phyloP scores from a whole-genome alignment of 2,113 vertebrate genomes.

The Vanacampus margaritifer region DNA sequence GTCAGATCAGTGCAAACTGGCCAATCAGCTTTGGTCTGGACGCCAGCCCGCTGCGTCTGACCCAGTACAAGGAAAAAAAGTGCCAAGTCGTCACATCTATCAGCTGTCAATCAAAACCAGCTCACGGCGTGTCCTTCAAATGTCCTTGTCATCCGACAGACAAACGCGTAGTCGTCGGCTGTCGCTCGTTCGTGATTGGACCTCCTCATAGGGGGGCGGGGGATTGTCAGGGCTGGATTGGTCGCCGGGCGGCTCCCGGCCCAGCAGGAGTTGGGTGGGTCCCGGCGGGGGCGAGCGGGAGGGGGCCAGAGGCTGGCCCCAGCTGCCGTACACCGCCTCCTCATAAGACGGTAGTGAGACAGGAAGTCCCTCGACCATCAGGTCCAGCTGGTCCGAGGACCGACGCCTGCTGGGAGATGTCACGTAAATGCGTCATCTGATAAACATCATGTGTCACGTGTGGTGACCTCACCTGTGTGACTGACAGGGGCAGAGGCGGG shows the following conservation, averaged over 20 bases:
- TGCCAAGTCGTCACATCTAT: slow-evolving; percentile 22
- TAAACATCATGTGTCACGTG: neutral
- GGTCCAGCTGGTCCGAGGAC: slow-evolving; percentile 74
- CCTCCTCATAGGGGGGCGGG: slow-evolving; percentile 69
- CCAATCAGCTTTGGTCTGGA: slow-evolving; percentile 1
- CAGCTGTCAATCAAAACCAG: slow-evolving; percentile 12
- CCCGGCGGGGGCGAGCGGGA: slow-evolving; percentile 23
- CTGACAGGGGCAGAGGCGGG: slow-evolving; percentile 65
- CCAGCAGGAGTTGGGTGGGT: slow-evolving; percentile 69
- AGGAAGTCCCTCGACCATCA: slow-evolving; percentile 64
- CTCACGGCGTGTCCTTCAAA: slow-evolving; percentile 32
- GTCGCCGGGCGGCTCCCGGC: slow-evolving; percentile 44
- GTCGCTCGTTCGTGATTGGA: slow-evolving; percentile 27
- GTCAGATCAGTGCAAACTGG: slow-evolving; percentile 3
- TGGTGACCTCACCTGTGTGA: slow-evolving; percentile 54
- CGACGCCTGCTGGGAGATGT: slow-evolving; percentile 49
- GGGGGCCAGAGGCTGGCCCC: slow-evolving; percentile 62
- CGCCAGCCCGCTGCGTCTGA: neutral
- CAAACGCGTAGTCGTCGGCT: slow-evolving; percentile 32
- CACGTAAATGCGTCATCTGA: neutral
- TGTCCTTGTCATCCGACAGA: slow-evolving; percentile 62
- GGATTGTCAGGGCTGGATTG: slow-evolving; percentile 39
- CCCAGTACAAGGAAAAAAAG: slow-evolving; percentile 17
- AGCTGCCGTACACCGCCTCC: slow-evolving; percentile 73
- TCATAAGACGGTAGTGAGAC: slow-evolving; percentile 73